Evolutionary conservation across 2,113 vertebrate species (phyloP).

Genomic region (Solea solea): DNA sequence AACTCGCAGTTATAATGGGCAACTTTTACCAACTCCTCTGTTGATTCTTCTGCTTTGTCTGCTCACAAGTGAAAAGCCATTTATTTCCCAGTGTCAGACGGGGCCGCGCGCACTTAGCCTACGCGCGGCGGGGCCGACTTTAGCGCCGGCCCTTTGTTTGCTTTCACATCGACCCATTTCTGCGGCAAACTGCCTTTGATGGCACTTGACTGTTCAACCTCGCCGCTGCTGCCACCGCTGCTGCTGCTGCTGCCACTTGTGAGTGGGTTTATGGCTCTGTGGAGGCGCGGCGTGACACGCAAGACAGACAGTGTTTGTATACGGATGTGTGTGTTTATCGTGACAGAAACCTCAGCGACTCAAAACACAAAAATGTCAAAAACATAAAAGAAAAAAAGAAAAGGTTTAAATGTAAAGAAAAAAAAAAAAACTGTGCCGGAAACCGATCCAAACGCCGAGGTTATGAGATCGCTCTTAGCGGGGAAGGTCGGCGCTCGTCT

Average conservation of each 20-base stretch:
- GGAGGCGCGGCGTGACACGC: slow-evolving; percentile 55
- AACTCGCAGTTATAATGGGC: slow-evolving; percentile 51
- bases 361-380: neutral
- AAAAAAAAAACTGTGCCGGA: slow-evolving; percentile 27
- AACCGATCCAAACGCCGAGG: slow-evolving; percentile 4
- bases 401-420: neutral
- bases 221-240: slow-evolving; percentile 43
- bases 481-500: slow-evolving; percentile 70
- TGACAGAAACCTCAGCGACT: slow-evolving; percentile 34
- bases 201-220: slow-evolving; percentile 79
- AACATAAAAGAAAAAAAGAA: slow-evolving; percentile 28
- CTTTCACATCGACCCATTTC: slow-evolving; percentile 71
- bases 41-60: slow-evolving; percentile 47
- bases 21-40: slow-evolving; percentile 52
- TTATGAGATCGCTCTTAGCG: slow-evolving; percentile 62
- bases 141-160: slow-evolving; percentile 76
- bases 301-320: slow-evolving; percentile 34
- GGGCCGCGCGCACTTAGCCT: slow-evolving; percentile 59
- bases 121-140: slow-evolving; percentile 56
- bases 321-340: slow-evolving; percentile 4
- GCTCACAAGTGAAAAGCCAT: slow-evolving; percentile 61
- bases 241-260: slow-evolving; percentile 68
- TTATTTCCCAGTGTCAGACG: slow-evolving; percentile 66
- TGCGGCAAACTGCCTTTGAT: slow-evolving; percentile 74
- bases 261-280: slow-evolving; percentile 61